Evolutionary conservation across 2,888 invertebrate species (phyloP).

Genomic region (Hoplodrina blanda): DNA sequence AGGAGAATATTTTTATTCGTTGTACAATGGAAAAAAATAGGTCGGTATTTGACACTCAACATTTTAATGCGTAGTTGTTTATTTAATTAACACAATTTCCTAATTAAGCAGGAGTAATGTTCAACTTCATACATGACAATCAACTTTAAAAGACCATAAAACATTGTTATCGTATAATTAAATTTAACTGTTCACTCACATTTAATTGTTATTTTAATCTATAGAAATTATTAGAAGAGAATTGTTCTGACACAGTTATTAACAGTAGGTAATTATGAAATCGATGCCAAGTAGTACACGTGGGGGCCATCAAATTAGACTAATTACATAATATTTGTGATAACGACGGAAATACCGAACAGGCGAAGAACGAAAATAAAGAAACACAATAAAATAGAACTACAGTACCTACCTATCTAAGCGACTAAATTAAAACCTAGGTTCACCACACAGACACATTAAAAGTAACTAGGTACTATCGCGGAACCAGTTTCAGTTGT

Average conservation of each 20-base stretch:
- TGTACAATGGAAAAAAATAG: conserved; percentile 15
- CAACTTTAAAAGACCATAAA: conserved; percentile 13
- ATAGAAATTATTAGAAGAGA: conserved; percentile 11
- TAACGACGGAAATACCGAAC: neutral
- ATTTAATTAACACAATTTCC: conserved; percentile 27
- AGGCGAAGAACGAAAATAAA: neutral
- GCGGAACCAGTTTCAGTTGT: conserved; percentile 33
- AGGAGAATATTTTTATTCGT: neutral
- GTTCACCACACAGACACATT: neutral
- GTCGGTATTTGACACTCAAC: conserved; percentile 14
- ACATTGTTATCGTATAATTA: conserved; percentile 13
- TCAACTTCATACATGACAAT: conserved; percentile 13
- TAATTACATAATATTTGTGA: neutral
- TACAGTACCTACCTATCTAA: neutral
- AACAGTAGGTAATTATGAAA: neutral
- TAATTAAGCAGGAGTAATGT: conserved; percentile 25
- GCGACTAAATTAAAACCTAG: neutral
- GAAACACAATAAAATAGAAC: neutral
- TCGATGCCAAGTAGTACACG: neutral
- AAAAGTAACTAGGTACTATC: conserved; percentile 12
- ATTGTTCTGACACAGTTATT: conserved; percentile 12
- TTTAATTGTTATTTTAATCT: conserved; percentile 3
- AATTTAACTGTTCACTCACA: conserved; percentile 1
- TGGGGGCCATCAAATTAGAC: neutral
- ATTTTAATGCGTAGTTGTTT: conserved; percentile 2